Percentiles rank a stretch among this genome's conserved stretches.
Conservation (phyloP, 1,140 invertebrate genomes). For the Asobara japonica region DNA sequence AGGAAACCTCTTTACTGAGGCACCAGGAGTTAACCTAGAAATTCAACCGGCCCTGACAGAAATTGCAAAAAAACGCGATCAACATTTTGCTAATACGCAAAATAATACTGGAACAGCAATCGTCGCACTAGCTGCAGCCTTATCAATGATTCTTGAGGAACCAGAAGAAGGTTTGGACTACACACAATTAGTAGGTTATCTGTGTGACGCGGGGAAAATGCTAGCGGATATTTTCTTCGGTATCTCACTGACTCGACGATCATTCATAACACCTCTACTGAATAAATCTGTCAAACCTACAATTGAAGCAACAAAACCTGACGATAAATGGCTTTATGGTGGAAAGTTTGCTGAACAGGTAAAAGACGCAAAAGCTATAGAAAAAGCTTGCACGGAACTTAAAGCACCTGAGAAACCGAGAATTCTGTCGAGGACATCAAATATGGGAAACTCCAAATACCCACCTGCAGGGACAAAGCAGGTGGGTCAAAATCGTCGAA, state of each 20-base stretch:
- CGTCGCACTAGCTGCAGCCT: slow-evolving; percentile 25
- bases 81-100: slow-evolving; percentile 34
- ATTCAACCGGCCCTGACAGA: slow-evolving; percentile 29
- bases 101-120: slow-evolving; percentile 38
- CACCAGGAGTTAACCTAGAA: slow-evolving; percentile 36
- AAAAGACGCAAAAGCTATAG: slow-evolving; percentile 18
- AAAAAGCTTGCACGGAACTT: slow-evolving; percentile 18
- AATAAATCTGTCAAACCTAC: slow-evolving; percentile 23
- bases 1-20: slow-evolving; percentile 25
- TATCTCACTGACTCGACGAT: slow-evolving; percentile 14
- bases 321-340: slow-evolving; percentile 30
- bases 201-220: slow-evolving; percentile 25
- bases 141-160: neutral
- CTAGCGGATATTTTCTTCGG: slow-evolving; percentile 22
- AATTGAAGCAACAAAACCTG: slow-evolving; percentile 17
- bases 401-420: neutral
- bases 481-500: slow-evolving; percentile 15
- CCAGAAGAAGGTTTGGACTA: slow-evolving; percentile 20
- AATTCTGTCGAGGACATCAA: neutral
- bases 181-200: neutral
- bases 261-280: slow-evolving; percentile 28
- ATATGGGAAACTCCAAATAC: slow-evolving; percentile 20
- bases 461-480: slow-evolving; percentile 22
- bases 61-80: slow-evolving; percentile 33
- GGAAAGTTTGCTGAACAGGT: slow-evolving; percentile 29